phyloP scores from a whole-genome alignment of 2,888 invertebrate genomes.

The Parnassius apollo region DNA sequence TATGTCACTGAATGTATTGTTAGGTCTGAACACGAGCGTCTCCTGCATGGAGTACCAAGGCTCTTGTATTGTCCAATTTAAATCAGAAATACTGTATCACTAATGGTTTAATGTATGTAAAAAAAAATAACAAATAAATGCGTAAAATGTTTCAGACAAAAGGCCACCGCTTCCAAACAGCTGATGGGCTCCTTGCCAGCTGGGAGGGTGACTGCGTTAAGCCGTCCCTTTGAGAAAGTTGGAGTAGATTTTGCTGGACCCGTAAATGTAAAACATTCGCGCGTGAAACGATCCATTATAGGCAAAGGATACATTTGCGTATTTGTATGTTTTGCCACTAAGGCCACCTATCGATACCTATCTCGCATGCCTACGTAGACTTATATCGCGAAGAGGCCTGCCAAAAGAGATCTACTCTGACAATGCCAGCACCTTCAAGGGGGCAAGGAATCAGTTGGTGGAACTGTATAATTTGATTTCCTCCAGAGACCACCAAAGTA shows the following conservation, averaged over 20 bases:
- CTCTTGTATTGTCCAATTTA: too few species aligned
- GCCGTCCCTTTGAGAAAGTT: background rate
- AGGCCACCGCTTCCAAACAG: too few species aligned
- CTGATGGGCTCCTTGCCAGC: background rate
- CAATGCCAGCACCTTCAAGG: background rate
- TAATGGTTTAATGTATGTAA: too few species aligned
- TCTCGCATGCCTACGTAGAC: background rate
- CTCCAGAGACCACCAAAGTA: too few species aligned
- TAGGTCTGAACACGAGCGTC: too few species aligned
- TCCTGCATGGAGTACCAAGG: too few species aligned
- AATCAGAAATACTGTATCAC: too few species aligned
- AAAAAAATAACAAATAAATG: too few species aligned
- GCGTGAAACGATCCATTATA: background rate
- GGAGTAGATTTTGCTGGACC: background rate
- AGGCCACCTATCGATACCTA: background rate
- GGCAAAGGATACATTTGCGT: background rate
- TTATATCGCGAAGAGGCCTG: background rate
- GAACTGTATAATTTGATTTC: background rate
- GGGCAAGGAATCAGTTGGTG: conserved; percentile 2
- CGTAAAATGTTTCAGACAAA: too few species aligned
- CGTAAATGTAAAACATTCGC: background rate
- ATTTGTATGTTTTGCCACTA: background rate
- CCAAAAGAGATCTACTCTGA: background rate
- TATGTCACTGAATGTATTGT: too few species aligned
- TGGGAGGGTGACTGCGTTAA: background rate